Evolutionary conservation across 2,113 vertebrate genomes (phyloP).

Genomic region (Cephalophus harveyi): DNA sequence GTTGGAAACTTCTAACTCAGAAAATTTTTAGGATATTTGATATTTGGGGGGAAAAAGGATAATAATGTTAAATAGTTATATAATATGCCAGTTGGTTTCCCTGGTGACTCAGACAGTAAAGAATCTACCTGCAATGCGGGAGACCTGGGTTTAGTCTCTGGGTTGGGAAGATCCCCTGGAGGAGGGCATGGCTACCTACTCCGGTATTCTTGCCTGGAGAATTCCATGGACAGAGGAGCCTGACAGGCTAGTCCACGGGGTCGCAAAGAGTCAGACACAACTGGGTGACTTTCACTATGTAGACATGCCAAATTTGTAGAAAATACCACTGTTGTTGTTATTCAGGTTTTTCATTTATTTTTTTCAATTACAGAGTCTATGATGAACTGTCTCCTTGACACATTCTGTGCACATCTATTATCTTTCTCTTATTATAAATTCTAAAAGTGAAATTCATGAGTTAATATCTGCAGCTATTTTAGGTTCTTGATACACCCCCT

Average conservation of each 20-base stretch:
- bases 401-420: background rate
- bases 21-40: background rate
- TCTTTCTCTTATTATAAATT: background rate
- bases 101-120: background rate
- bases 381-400: background rate
- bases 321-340: background rate
- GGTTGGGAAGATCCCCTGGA: background rate
- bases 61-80: background rate
- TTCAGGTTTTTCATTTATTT: background rate
- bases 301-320: background rate
- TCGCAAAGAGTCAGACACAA: background rate
- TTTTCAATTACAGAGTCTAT: background rate
- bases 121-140: background rate
- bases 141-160: background rate
- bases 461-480: background rate
- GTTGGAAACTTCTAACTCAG: background rate
- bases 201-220: background rate
- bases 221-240: background rate
- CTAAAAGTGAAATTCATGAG: slow-evolving; percentile 2
- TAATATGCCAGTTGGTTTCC: background rate
- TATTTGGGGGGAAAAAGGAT: background rate
- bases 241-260: background rate
- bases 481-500: background rate
- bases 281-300: background rate
- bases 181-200: background rate